These are phyloP conservation scores for Chrysolina oricalcia DNA, from an alignment of 2,888 invertebrate species.

Conservation along the genomic window DNA sequence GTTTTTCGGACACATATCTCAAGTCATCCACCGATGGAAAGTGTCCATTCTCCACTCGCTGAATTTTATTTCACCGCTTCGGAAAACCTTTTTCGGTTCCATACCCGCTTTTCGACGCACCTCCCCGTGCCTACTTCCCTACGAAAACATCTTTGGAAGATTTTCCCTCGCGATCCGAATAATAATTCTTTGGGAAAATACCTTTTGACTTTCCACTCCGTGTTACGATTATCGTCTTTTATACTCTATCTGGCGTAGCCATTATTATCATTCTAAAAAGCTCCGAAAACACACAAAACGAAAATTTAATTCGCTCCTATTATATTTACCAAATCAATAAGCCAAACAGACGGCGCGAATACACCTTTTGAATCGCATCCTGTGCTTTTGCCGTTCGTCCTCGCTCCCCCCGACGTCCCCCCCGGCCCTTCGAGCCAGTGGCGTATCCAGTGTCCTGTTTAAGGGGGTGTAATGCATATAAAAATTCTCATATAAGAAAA, in stretches of 20 bases:
- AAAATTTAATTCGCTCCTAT: slow-evolving; percentile 61
- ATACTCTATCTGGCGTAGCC: slow-evolving; percentile 27
- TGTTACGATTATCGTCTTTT: slow-evolving; percentile 33
- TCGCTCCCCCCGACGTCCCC: not conserved
- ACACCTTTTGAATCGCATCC: slow-evolving; percentile 55
- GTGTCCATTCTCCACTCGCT: too few relatives aligned
- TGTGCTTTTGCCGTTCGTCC: slow-evolving; percentile 36
- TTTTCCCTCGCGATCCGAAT: slow-evolving; percentile 24
- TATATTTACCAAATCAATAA: slow-evolving; percentile 61
- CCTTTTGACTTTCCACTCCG: slow-evolving; percentile 38
- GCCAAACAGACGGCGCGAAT: slow-evolving; percentile 51
- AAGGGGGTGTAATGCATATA: too few relatives aligned
- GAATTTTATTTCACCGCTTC: too few relatives aligned
- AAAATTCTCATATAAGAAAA: too few relatives aligned
- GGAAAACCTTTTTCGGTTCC: too few relatives aligned
- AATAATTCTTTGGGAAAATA: slow-evolving; percentile 45
- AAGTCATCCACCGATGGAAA: too few relatives aligned
- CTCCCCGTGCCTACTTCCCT: slow-evolving; percentile 12
- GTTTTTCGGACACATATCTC: too few relatives aligned
- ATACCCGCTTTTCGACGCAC: not conserved
- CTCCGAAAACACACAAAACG: slow-evolving; percentile 53
- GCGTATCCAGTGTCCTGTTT: too few relatives aligned
- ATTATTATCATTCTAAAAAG: slow-evolving; percentile 50
- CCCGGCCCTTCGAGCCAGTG: slow-evolving; percentile 12
- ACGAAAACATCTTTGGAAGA: slow-evolving; percentile 16